Base-by-base conservation (phyloP, 2,797 vertebrate species). In the Pampus argenteus region DNA sequence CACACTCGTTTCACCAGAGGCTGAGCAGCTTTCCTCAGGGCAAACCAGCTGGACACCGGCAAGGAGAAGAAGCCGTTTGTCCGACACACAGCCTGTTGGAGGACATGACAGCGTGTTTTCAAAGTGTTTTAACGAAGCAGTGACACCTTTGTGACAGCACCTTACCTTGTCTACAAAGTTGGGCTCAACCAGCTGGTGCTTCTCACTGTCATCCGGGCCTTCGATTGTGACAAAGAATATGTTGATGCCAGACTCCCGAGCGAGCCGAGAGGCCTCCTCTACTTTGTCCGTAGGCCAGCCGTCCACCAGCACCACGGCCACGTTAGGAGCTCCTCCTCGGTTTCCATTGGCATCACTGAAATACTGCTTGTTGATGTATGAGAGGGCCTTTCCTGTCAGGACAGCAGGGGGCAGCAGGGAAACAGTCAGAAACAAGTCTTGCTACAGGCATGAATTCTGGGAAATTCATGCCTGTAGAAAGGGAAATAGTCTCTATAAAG, bases 191-290 rank as follows among this genome's bases (percentile, higher is more conserved):
- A 99, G 86, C 0, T 94, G 95, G 55, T 96, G 94, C 65, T 95
- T 98, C 89, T 99, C 98, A 0, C 85, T 95, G 63, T 97, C 96
- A 59, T 94, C 93, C 0, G 98, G 94, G 29, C 95, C 97, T 89
- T 99, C 98, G 14, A 99, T 94, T 68, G 98, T 99, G 88, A 99
- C 95, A 73, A 99, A 98, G 91, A 99, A 99, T 75, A 99, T 96
- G 85, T 99, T 99, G 93, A 99, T 98, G 75, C 98, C 98, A 0
- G 98, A 98, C 92, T 99, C 98, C 34, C 98, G 94, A 4, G 97
- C 97, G 0, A 97, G 92, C 28, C 97, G 93, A 0, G 98, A 97
- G 0, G 97, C 95, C 80, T 98, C 98, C 88, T 97, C 97, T 70
- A 99, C 97, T 74, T 86, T 95, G 85, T 99, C 98, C 0, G 97